These are phyloP conservation scores for Luidia sarsii DNA, from an alignment of 53 echinoderm and acorn worm genomes.

Conservation along the genomic window DNA sequence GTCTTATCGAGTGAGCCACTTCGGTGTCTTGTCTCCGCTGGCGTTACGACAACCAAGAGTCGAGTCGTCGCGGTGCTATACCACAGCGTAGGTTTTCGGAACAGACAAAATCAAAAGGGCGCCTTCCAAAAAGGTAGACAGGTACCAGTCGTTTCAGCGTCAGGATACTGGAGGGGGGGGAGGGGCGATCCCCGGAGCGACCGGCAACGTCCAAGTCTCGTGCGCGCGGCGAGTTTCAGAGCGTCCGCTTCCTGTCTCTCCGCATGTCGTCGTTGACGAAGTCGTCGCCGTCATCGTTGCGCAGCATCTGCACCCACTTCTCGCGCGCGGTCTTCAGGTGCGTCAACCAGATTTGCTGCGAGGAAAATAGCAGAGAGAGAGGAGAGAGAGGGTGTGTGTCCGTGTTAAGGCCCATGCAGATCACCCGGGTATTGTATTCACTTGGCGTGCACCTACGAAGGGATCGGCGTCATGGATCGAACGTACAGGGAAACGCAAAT, in stretches of 20 bases:
- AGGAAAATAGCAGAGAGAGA: too few species aligned
- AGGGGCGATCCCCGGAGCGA: not conserved
- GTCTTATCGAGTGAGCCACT: too few species aligned
- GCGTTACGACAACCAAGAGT: too few species aligned
- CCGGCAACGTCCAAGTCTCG: too few species aligned
- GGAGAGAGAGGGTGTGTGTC: too few species aligned
- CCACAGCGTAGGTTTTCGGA: not conserved
- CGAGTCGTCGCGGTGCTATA: not conserved
- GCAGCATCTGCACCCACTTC: conserved; percentile 60
- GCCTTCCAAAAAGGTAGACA: not conserved
- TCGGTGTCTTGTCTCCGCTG: too few species aligned
- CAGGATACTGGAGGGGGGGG: not conserved
- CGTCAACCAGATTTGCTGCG: conserved; percentile 55
- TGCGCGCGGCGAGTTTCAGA: not conserved
- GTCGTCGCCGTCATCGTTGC: conserved; percentile 54
- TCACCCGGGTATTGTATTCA: too few species aligned
- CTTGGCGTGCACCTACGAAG: not conserved
- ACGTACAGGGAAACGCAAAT: not conserved
- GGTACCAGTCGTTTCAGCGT: not conserved
- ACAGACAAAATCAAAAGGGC: not conserved
- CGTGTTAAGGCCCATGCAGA: too few species aligned
- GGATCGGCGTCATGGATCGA: not conserved
- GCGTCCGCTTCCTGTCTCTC: conserved; percentile 55
- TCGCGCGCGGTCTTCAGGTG: conserved; percentile 56
- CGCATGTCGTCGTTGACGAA: conserved; percentile 48